These are phyloP conservation scores for Leucoraja erinaceus DNA, from an alignment of 2,113 vertebrate species.

Conservation along the genomic window DNA sequence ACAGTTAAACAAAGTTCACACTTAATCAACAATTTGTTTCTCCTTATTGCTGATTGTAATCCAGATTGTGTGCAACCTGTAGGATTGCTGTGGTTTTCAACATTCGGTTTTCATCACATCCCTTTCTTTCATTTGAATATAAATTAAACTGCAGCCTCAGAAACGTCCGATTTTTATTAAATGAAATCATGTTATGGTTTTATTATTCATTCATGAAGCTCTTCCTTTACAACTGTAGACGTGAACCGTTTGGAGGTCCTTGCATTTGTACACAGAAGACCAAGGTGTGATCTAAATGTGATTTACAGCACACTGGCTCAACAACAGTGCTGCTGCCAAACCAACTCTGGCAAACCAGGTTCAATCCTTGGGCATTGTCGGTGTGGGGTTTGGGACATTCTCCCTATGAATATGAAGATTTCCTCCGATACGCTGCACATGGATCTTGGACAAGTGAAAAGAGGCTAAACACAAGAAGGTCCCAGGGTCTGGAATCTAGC, in stretches of 20 bases:
- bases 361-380: too few relatives aligned
- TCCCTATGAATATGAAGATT: too few relatives aligned
- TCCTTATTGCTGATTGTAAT: not conserved
- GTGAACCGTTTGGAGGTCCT: not conserved
- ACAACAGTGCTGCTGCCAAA: too few relatives aligned
- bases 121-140: not conserved
- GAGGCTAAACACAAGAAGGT: too few relatives aligned
- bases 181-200: not conserved
- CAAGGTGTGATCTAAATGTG: not conserved
- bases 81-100: conserved; percentile 13
- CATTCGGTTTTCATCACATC: not conserved
- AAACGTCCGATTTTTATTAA: not conserved
- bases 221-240: not conserved
- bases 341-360: too few relatives aligned
- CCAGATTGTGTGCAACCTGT: not conserved
- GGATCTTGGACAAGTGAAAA: too few relatives aligned
- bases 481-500: too few relatives aligned
- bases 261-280: not conserved
- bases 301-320: not conserved
- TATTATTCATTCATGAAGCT: not conserved
- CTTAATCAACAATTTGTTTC: not conserved
- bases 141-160: not conserved
- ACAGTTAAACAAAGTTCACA: not conserved
- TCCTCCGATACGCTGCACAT: too few relatives aligned
- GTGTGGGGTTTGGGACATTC: too few relatives aligned